phyloP scores from a whole-genome alignment of 2,888 invertebrate genomes.

The Polyommatus icarus region DNA sequence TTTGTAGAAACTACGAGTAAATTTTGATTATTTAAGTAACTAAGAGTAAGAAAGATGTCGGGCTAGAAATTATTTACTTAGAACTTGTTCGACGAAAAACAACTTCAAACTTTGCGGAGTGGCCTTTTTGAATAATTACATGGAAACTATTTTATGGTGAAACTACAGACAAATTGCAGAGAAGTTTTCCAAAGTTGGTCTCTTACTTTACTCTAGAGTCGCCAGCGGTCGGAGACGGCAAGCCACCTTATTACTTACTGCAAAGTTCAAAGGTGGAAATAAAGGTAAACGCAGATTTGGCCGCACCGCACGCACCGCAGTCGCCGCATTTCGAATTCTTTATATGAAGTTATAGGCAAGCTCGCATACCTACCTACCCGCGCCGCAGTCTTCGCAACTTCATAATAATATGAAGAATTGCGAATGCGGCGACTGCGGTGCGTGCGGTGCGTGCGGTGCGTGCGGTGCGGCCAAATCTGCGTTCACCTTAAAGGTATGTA shows the following conservation, averaged over 20 bases:
- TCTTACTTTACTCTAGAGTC: background rate
- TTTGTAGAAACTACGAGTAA: too few species aligned
- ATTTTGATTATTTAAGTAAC: background rate
- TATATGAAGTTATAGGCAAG: too few species aligned
- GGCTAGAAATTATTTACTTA: background rate
- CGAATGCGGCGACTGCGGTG: too few species aligned
- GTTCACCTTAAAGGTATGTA: too few species aligned
- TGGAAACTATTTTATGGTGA: background rate
- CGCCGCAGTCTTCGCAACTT: too few species aligned
- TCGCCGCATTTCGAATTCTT: too few species aligned
- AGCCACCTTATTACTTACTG: background rate
- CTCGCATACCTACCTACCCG: too few species aligned
- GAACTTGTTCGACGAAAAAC: background rate
- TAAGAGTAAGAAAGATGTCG: background rate
- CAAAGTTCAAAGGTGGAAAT: background rate
- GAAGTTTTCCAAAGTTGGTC: background rate
- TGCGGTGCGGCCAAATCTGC: too few species aligned
- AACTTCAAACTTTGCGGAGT: background rate
- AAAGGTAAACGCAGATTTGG: too few species aligned
- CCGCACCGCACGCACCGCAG: too few species aligned
- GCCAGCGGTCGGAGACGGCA: background rate
- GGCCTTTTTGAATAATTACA: constrained; percentile 8
- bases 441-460: too few species aligned
- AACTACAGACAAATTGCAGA: constrained; percentile 17
- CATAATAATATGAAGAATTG: too few species aligned